Evolutionary conservation across 2,888 invertebrate genomes (phyloP).

Genomic region (Parapristionchus giblindavisi): DNA sequence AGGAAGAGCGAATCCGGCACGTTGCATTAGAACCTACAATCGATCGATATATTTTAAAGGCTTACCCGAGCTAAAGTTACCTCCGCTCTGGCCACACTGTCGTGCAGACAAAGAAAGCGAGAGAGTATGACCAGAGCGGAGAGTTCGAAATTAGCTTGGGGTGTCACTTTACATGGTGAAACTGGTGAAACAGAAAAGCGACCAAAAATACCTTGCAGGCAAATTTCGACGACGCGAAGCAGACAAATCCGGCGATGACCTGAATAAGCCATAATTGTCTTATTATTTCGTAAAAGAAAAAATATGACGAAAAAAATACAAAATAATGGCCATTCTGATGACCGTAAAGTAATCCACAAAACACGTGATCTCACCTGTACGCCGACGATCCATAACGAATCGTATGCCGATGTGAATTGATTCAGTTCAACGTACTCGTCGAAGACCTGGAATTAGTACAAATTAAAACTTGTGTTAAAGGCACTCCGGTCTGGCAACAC

Average conservation of each 20-base stretch:
- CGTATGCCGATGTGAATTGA: conserved; percentile 67
- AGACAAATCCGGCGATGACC: conserved; percentile 69
- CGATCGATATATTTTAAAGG: background rate
- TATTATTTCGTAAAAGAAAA: background rate
- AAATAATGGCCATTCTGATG: background rate
- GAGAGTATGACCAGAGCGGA: background rate
- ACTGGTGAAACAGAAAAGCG: background rate
- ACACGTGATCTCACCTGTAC: conserved; percentile 58
- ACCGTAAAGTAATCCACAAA: no score
- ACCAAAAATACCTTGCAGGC: conserved; percentile 70
- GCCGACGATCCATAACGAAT: conserved; percentile 70
- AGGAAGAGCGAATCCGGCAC: conserved; percentile 95
- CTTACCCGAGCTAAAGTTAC: no score
- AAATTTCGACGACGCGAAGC: conserved; percentile 73
- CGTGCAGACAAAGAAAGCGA: background rate
- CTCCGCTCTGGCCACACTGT: background rate
- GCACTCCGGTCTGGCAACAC: no score
- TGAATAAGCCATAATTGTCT: conserved; percentile 43
- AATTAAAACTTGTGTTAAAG: conserved; percentile 1
- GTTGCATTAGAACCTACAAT: conserved; percentile 79
- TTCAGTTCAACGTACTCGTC: conserved; percentile 65
- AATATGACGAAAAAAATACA: background rate
- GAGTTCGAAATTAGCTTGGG: no score
- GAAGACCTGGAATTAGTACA: conserved; percentile 55
- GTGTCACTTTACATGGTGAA: no score